Base-by-base conservation (phyloP, 2,113 vertebrate species). In the Struthidea cinerea region DNA sequence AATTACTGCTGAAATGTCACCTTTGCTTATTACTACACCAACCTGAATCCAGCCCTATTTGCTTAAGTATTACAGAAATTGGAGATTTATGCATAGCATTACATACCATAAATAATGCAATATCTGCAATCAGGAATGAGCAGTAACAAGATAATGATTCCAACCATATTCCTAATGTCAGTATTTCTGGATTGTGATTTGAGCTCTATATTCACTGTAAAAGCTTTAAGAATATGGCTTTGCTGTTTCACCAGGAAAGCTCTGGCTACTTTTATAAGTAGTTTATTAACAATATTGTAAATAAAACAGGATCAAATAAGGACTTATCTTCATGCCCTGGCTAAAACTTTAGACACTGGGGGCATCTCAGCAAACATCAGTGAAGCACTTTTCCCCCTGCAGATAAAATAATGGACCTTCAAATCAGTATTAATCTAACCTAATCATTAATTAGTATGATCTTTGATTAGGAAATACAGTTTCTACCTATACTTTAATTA, bases 101-200 rank as follows among this genome's bases (percentile, higher is more conserved):
- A 80, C 75, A 65, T 65, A 77, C 87, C 81, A 97, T 93, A 95
- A 96, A 96, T 92, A 94, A 94, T 95, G 91, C 53, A 95, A 90
- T 73, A 95, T 55, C 90, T 96, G 63, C 93, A 88, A 88, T 90
- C 93, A 95, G 83, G 83, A 87, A 81, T 16, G 39, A 83, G 30
- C 4, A 3, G 59, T 71, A 83, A 89, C 75, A 87, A 53, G 85
- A 89, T 89, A 71, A 92, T 59, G 24, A 95, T 84, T 84, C 73
- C 79, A 84, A 71, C 47, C 16, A 37, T 61, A 81, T 33, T 92
- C 55, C 53, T 80, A 77, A 87, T 70, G 83, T 52, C 71, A 55
- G 70, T 87, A 46, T 77, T 93, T 84, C 53, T 82, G 56, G 46
- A 60, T 46, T 86, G 69, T 3, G 21, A 76, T 44, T 83, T 85